Evolutionary conservation across 2,888 invertebrate species (phyloP), one percentile per base, ranked within the genome.

Genomic region (Sepiola atlantica): DNA sequence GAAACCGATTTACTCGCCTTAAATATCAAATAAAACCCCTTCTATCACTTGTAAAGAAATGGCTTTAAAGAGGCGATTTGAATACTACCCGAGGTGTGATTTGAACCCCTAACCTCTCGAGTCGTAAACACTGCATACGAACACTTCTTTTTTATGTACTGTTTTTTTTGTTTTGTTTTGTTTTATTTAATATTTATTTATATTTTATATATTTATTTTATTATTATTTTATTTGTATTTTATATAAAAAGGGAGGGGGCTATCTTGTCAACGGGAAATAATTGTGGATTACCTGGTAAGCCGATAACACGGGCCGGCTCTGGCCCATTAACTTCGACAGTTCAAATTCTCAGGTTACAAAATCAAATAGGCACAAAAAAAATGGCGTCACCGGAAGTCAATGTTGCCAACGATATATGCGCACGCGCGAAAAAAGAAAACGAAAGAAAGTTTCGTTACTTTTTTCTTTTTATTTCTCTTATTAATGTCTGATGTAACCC

Each of bases 181-280:
- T n/a, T 77, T n/a, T n/a, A 24, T 10, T 61, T 61, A 45, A 24
- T 28, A 24, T 77, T 77, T n/a, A n/a, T 77, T n/a, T n/a, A 14
- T n/a, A 14, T 77, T 77, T 77, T 77, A 32, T 77, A 16, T 8
- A n/a, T 45, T 45, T 45, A 8, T 45, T 45, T 45, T 61, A 21
- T 61, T 61, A 2, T 61, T 28, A 24, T 61, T 77, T 77, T 77
- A n/a, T 77, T n/a, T n/a, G 12, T n/a, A 14, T 77, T 77, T 77
- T 77, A 32, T 77, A 16, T 8, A n/a, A n/a, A n/a, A 16, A 77
- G n/a, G 32, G n/a, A n/a, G 32, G 18, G 32, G 4, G n/a, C 32
- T 77, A 77, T 77, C 77, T 77, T 77, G 77, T 77, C 77, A 77
- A 77, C 77, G 77, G n/a, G 77, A n/a, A 77, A 77, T 77, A 16